Percentiles rank a stretch among this genome's conserved stretches.
Evolutionary conservation across 2,797 vertebrate genomes (phyloP).

Genomic region (Gallinago stenura): DNA sequence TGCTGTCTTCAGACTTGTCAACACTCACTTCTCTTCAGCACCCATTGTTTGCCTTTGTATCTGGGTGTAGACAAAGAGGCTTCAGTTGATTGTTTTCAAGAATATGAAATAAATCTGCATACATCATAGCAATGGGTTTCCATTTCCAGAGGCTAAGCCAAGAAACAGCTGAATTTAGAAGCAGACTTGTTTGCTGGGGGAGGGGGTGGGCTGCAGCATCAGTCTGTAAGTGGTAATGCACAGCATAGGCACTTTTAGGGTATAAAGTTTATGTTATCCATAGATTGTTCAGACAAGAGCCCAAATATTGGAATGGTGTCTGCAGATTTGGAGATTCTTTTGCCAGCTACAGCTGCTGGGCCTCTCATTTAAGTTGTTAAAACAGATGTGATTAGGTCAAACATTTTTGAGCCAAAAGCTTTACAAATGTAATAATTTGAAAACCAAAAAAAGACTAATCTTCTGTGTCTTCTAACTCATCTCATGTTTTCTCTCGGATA

Average conservation of each 20-base stretch:
- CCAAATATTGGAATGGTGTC: slow-evolving; percentile 30
- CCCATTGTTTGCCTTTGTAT: neutral
- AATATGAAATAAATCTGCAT: slow-evolving; percentile 36
- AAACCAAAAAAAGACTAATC: slow-evolving; percentile 60
- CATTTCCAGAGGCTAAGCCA: slow-evolving; percentile 5
- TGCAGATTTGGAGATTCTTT: slow-evolving; percentile 13
- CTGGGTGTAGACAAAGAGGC: neutral
- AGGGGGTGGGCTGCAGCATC: neutral
- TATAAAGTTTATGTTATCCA: slow-evolving; percentile 9
- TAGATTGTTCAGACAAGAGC: slow-evolving; percentile 37
- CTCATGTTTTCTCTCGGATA: slow-evolving; percentile 49
- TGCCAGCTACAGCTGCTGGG: slow-evolving; percentile 43
- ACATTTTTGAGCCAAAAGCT: slow-evolving; percentile 43
- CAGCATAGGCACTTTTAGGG: neutral
- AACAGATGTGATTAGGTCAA: slow-evolving; percentile 66
- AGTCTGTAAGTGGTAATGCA: neutral
- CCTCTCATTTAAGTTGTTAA: slow-evolving; percentile 41
- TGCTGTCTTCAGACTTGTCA: neutral
- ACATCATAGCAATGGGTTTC: neutral
- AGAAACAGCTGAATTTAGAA: slow-evolving; percentile 44
- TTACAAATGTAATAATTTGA: slow-evolving; percentile 12
- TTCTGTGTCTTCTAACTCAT: slow-evolving; percentile 55
- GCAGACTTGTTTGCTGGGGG: neutral
- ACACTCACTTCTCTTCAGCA: neutral
- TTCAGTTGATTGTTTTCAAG: slow-evolving; percentile 29